Percentiles rank a stretch among this genome's conserved stretches.
Evolutionary conservation across 2,113 vertebrate species (phyloP).

Genomic region (Perccottus glenii): DNA sequence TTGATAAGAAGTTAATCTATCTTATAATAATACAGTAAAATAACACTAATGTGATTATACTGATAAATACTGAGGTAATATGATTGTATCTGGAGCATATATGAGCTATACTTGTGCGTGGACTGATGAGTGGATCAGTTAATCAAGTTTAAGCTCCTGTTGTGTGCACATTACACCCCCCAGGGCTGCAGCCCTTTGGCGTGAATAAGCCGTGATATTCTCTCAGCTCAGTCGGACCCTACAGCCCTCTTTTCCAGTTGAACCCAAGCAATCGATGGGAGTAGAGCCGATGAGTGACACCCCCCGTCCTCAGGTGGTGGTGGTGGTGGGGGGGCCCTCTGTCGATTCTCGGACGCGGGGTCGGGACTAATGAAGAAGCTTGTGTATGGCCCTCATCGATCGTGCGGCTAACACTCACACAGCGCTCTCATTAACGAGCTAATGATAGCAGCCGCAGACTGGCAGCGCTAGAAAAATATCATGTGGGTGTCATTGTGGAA

Average conservation of each 20-base stretch:
- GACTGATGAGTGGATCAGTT: background rate
- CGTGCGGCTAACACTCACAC: constrained; percentile 48
- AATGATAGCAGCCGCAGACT: constrained; percentile 57
- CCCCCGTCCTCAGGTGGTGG: constrained; percentile 12
- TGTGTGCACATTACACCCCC: background rate
- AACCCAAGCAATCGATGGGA: constrained; percentile 54
- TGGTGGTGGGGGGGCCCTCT: constrained; percentile 27
- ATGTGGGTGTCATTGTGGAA: constrained; percentile 2
- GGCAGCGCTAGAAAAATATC: constrained; percentile 17
- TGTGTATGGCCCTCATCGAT: constrained; percentile 57
- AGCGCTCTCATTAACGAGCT: constrained; percentile 66
- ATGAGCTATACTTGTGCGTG: too few species aligned
- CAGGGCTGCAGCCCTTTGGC: constrained; percentile 17
- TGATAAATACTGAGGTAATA: background rate
- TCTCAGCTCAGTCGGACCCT: constrained; percentile 2
- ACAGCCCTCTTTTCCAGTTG: background rate
- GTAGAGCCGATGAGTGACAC: constrained; percentile 47
- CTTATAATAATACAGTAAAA: background rate
- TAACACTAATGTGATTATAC: background rate
- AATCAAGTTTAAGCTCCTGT: background rate
- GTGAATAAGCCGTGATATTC: constrained; percentile 47
- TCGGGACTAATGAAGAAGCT: constrained; percentile 71
- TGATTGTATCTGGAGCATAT: too few species aligned
- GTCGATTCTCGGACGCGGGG: constrained; percentile 56
- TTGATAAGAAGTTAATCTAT: too few species aligned